Evolutionary conservation across 1,140 invertebrate genomes (phyloP), one percentile per base, ranked within the genome.

Genomic region (Oppia nitens): DNA sequence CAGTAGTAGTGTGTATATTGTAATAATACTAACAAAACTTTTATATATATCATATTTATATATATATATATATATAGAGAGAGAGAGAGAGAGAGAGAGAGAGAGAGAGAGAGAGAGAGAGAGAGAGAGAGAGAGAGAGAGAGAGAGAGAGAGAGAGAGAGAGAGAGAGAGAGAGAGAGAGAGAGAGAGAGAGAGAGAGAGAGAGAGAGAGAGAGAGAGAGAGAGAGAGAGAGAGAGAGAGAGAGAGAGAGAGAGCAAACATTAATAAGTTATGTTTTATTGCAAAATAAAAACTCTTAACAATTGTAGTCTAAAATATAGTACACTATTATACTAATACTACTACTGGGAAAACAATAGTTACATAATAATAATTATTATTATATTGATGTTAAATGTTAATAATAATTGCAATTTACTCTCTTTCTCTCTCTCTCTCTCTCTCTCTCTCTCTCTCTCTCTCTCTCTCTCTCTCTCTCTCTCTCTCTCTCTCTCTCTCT

Each of bases 391-490:
- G 17, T n/a, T 47, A n/a, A n/a, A n/a, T 17, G 47, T 55, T 62
- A n/a, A n/a, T n/a, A n/a, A n/a, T n/a, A n/a, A n/a, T 52, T 50
- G 54, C 47, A 53, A 47, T 32, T 55, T 59, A 29, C 50, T 62
- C 61, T 52, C 57, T 56, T 24, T 25, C 23, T 20, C 61, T 63
- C 55, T 25, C 53, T 50, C 60, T 60, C 45, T 60, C 62, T 20
- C 62, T 49, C 24, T 57, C 54, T 47, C 62, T 55, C 65, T 65
- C 49, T 53, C 61, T 63, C 47, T 28, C 54, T 45, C 56, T 51
- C 62, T 25, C 48, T 28, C 40, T 45, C 40, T 52, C 25, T 40
- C 47, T 25, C 47, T 63, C 27, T 23, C 61, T 47, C 24, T 29
- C 49, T 32, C 29, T 53, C 62, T 56, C 48, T 20, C 32, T 59